Percentiles rank a stretch among this genome's conserved stretches.
Conservation (phyloP, 2,113 vertebrate species). For the Tricholaema leucomelas region DNA sequence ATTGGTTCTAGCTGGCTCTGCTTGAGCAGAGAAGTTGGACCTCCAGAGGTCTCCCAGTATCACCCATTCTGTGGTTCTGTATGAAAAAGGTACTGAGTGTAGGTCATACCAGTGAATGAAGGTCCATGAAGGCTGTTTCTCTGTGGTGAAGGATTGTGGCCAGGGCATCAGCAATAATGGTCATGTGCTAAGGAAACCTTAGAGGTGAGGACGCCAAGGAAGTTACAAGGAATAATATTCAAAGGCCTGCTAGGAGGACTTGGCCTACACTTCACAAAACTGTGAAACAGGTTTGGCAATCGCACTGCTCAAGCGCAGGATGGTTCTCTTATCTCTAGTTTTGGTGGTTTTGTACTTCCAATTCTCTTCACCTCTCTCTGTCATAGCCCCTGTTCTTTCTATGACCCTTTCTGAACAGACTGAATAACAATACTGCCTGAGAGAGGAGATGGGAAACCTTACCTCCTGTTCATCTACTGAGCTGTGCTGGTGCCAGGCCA, state of each 20-base stretch:
- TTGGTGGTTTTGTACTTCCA: not conserved
- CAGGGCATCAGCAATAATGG: not conserved
- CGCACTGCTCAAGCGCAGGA: not conserved
- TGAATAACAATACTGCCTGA: not conserved
- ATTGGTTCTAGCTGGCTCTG: not conserved
- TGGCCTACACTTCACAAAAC: not conserved
- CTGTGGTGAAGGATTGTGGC: not conserved
- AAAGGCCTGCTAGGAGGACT: not conserved
- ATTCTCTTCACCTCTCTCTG: not conserved
- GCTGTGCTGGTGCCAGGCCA: constrained; percentile 55
- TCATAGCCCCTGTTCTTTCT: not conserved
- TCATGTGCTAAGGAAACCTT: not conserved
- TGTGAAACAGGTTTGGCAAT: not conserved
- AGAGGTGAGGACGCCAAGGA: not conserved
- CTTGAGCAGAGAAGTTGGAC: not conserved
- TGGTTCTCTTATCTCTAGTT: not conserved
- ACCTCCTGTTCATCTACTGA: constrained; percentile 65
- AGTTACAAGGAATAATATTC: not conserved
- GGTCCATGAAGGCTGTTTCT: not conserved
- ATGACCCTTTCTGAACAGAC: not conserved
- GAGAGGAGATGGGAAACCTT: constrained; percentile 50
- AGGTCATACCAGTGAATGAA: not conserved
- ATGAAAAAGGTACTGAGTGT: not conserved
- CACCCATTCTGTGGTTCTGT: not conserved
- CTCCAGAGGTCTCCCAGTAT: not conserved